Evolutionary conservation across 2,113 vertebrate species (phyloP), one percentile per base, ranked within the genome.

Genomic region (Holacanthus passer): DNA sequence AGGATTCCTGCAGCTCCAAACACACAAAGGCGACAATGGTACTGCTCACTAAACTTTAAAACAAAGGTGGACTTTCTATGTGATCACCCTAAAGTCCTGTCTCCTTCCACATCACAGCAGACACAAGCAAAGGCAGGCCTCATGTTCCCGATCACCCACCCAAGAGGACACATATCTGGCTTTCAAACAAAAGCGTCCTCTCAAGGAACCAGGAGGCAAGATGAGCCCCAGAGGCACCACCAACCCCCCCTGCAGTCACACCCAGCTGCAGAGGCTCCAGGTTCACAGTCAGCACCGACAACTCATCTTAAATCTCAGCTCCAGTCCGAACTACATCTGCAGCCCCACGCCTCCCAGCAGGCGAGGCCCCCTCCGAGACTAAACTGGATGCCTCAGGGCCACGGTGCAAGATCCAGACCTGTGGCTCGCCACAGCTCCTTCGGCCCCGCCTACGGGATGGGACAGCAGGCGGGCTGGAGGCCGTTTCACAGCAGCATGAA

Each of bases 321-420:
- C 0, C 81, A 78, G 45, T 1, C 31, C 10, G 64, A 84, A 5
- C 48, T 27, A 22, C 48, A 58, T 4, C 35, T 35, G 4, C 78
- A 87, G 35, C 41, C 12, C 39, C n/a, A 50, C 14, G 1, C 20
- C 24, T 48, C 19, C 50, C 82, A 87, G 66, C 84, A 84, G 48
- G 29, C 11, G 22, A 77, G 48, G 31, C 63, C 50, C 39, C 31
- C 55, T 14, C n/a, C 12, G 0, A 81, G 72, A 70, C 53, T 81
- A 0, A 79, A 81, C 59, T 90, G 88, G 90, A 65, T 78, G 22
- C 32, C 80, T 22, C 84, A 85, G 63, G 82, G 53, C 32, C 66
- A 56, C 19, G 12, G 56, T 5, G 32, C 63, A 16, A 56, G 37
- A 73, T 35, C 50, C 73, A 75, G 73, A 64, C 59, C 52, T 0